Percentiles rank a stretch among this genome's conserved stretches.
phyloP scores from a whole-genome alignment of 2,888 invertebrate genomes.

The Smittia aterrima region DNA sequence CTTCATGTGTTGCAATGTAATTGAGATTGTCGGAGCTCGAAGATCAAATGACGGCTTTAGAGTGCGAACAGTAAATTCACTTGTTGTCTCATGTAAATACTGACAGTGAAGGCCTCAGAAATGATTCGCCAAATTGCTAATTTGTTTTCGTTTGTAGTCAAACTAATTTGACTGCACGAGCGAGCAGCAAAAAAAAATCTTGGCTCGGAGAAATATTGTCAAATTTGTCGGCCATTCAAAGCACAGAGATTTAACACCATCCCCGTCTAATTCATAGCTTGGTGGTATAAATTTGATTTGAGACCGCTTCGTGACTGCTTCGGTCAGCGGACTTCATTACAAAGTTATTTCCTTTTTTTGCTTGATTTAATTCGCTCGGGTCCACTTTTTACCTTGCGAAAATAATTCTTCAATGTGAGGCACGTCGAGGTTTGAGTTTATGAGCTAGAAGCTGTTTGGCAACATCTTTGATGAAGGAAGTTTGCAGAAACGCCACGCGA shows the following conservation, averaged over 20 bases:
- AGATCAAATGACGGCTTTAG: background rate
- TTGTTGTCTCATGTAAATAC: background rate
- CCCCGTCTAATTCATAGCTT: too few species aligned
- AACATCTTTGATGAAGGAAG: background rate
- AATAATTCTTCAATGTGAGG: background rate
- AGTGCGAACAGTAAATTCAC: background rate
- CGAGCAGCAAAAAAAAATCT: background rate
- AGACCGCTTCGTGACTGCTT: background rate
- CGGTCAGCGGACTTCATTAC: too few species aligned
- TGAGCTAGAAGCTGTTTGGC: background rate
- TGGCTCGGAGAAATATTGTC: background rate
- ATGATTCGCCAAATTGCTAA: background rate
- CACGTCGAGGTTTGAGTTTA: background rate
- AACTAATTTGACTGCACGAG: background rate
- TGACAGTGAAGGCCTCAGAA: background rate
- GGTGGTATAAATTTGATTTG: background rate
- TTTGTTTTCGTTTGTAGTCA: background rate
- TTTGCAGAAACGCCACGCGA: background rate
- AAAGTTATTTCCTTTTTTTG: background rate
- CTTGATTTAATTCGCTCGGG: background rate
- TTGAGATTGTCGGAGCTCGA: background rate
- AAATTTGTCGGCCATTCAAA: background rate
- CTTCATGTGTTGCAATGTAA: background rate
- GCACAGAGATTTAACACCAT: too few species aligned
- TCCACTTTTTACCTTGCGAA: background rate